Conservation (phyloP, 2,113 vertebrate species). For the Tupaia tana region DNA sequence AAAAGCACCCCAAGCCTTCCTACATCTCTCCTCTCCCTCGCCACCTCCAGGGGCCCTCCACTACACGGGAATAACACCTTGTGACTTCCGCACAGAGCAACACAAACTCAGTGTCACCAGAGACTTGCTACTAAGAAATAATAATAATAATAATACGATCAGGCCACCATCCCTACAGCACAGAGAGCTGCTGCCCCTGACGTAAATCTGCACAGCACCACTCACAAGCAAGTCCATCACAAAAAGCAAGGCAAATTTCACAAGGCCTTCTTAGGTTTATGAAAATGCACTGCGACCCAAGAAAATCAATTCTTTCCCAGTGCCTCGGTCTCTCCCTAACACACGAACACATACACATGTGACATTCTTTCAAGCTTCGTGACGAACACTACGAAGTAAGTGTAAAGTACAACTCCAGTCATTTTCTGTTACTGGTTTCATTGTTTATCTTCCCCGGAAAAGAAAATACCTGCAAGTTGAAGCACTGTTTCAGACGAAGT, state of each 20-base stretch:
- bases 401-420: not conserved
- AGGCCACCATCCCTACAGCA: rapidly evolving
- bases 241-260: not conserved
- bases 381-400: not conserved
- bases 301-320: not conserved
- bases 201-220: not conserved
- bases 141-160: not conserved
- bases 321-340: not conserved
- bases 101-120: not conserved
- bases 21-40: not conserved
- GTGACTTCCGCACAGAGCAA: not conserved
- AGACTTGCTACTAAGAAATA: not conserved
- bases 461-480: not conserved
- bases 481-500: slow-evolving; percentile 77
- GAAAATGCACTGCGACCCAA: not conserved
- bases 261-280: not conserved
- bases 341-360: not conserved
- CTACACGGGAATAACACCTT: rapidly evolving
- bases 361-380: not conserved
- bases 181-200: not conserved
- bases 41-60: not conserved
- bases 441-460: not conserved
- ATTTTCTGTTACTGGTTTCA: not conserved
- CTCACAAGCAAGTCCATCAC: not conserved
- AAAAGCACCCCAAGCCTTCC: not conserved